Evolutionary conservation across 2,113 vertebrate genomes (phyloP).

Genomic region (Gopherus flavomarginatus): DNA sequence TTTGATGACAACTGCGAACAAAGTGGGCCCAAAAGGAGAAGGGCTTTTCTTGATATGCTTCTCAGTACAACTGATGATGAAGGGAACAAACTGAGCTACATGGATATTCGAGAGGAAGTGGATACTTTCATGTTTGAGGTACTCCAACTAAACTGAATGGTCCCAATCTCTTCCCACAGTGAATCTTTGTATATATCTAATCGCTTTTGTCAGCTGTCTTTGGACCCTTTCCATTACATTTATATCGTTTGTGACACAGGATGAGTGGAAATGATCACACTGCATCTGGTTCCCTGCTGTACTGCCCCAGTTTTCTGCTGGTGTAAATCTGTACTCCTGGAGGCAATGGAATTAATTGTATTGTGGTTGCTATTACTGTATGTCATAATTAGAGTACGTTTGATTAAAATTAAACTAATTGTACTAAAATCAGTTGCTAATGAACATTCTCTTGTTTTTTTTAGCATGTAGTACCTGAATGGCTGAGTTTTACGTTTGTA

Average conservation of each 20-base stretch:
- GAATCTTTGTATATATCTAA: not conserved
- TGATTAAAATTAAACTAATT: not conserved
- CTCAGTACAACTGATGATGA: conserved; percentile 86
- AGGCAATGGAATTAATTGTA: not conserved
- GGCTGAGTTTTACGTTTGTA: not conserved
- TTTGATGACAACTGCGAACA: conserved; percentile 39
- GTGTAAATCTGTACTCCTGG: not conserved
- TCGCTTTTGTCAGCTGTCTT: not conserved
- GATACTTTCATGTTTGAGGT: conserved; percentile 99
- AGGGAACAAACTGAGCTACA: conserved; percentile 85
- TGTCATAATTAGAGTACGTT: not conserved
- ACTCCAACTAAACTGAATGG: not conserved
- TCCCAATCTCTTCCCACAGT: not conserved
- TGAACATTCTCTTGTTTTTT: not conserved
- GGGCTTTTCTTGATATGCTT: conserved; percentile 94
- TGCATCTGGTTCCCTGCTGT: not conserved
- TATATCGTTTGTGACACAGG: not conserved
- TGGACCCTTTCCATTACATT: not conserved
- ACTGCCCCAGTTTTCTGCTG: not conserved
- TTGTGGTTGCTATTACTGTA: not conserved
- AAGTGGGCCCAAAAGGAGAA: conserved; percentile 73
- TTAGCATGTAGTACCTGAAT: not conserved
- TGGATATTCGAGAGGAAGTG: conserved; percentile 93
- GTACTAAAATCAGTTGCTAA: not conserved
- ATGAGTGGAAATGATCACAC: not conserved